These are phyloP conservation scores for Mycetomoellerius zeteki DNA, from an alignment of 1,140 invertebrate genomes.

Conservation along the genomic window DNA sequence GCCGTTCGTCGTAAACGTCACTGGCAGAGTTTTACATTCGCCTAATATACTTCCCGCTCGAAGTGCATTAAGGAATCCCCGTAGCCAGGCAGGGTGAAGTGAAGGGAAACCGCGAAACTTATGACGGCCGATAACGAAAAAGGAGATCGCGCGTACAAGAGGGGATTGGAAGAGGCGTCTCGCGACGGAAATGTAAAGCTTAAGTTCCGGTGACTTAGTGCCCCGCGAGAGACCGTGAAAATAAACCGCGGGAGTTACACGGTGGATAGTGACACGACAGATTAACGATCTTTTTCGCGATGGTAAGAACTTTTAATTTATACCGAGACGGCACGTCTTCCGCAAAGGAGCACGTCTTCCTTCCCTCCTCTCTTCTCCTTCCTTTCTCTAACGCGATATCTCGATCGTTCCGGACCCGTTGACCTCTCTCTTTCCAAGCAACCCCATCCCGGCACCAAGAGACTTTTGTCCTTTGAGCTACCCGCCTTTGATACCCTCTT, in stretches of 20 bases:
- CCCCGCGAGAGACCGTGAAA: slow-evolving; percentile 60
- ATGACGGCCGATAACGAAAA: slow-evolving; percentile 40
- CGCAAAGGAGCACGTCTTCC: slow-evolving; percentile 42
- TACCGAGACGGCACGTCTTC: slow-evolving; percentile 66
- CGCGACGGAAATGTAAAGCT: slow-evolving; percentile 61
- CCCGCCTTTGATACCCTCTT: slow-evolving; percentile 50
- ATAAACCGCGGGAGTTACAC: slow-evolving; percentile 72
- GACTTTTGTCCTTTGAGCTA: slow-evolving; percentile 67
- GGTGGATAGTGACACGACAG: slow-evolving; percentile 73
- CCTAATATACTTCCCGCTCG: slow-evolving; percentile 15
- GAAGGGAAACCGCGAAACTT: slow-evolving; percentile 35
- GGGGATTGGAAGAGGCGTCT: neutral
- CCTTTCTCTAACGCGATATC: slow-evolving; percentile 37
- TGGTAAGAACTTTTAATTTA: slow-evolving; percentile 80
- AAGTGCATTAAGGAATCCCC: slow-evolving; percentile 58
- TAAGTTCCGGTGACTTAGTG: slow-evolving; percentile 67
- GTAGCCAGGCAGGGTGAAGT: neutral
- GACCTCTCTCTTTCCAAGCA: neutral
- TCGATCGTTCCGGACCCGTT: slow-evolving; percentile 18
- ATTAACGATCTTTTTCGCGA: slow-evolving; percentile 76
- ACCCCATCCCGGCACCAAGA: slow-evolving; percentile 1
- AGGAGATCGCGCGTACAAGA: slow-evolving; percentile 15
- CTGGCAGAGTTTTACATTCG: slow-evolving; percentile 58
- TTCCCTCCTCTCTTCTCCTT: neutral
- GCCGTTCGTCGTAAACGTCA: slow-evolving; percentile 21